These are phyloP conservation scores for Myxocyprinus asiaticus DNA, from an alignment of 2,113 vertebrate genomes.

Conservation along the genomic window DNA sequence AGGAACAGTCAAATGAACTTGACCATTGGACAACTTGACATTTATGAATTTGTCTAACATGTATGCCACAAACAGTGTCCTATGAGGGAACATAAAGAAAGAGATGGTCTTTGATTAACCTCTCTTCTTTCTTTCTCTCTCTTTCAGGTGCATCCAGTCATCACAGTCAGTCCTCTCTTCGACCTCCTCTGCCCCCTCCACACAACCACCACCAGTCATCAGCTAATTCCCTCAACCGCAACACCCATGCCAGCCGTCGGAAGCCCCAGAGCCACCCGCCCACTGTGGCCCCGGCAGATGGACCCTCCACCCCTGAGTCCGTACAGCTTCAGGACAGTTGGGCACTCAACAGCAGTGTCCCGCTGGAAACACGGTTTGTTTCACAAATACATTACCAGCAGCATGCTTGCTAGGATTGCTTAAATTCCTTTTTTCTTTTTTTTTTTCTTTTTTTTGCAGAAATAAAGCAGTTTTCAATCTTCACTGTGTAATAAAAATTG, in stretches of 20 bases:
- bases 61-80: slow-evolving; percentile 1
- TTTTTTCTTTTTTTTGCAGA: no score
- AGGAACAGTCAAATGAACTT: neutral
- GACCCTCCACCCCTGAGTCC: slow-evolving; percentile 85
- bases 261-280: slow-evolving; percentile 82
- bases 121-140: slow-evolving; percentile 31
- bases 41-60: neutral
- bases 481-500: no score
- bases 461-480: no score
- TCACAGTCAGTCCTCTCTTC: slow-evolving; percentile 84
- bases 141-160: slow-evolving; percentile 82
- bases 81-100: neutral
- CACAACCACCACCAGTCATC: slow-evolving; percentile 88
- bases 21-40: neutral
- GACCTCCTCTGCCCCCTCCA: slow-evolving; percentile 81
- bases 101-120: neutral
- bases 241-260: slow-evolving; percentile 81
- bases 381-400: neutral
- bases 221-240: slow-evolving; percentile 87
- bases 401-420: neutral
- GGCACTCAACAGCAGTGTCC: slow-evolving; percentile 91
- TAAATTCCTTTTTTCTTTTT: no score
- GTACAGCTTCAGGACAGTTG: slow-evolving; percentile 92
- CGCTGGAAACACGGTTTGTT: slow-evolving; percentile 83
- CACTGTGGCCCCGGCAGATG: slow-evolving; percentile 75